These are phyloP conservation scores for Dysdera silvatica DNA, from an alignment of 1,140 invertebrate species.

Conservation along the genomic window DNA sequence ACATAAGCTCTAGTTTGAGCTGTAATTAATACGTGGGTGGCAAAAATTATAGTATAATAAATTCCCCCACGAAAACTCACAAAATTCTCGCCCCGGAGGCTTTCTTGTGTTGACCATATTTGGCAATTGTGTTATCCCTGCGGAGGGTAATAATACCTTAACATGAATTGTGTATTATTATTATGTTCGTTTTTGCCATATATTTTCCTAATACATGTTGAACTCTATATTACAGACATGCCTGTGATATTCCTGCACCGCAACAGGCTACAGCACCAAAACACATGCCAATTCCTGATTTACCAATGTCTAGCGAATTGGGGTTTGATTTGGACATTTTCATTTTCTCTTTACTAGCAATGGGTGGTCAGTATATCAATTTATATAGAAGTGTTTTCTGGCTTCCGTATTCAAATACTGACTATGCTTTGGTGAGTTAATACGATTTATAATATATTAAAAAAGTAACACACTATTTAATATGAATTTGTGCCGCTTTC, in stretches of 20 bases:
- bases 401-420: slow-evolving; percentile 82
- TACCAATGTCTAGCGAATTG: slow-evolving; percentile 70
- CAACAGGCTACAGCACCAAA: slow-evolving; percentile 49
- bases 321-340: slow-evolving; percentile 75
- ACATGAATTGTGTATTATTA: no score
- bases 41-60: no score
- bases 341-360: slow-evolving; percentile 59
- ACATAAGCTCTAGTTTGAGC: no score
- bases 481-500: neutral
- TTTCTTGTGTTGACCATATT: no score
- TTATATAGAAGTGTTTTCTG: slow-evolving; percentile 95
- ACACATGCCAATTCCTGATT: slow-evolving; percentile 74
- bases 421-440: slow-evolving; percentile 70
- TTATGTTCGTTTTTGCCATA: no score
- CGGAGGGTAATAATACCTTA: no score
- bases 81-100: no score
- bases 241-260: slow-evolving; percentile 11
- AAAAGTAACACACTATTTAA: neutral
- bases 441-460: neutral
- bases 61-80: no score
- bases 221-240: no score
- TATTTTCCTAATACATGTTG: no score
- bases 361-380: slow-evolving; percentile 83
- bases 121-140: no score
- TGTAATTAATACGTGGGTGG: no score